These are phyloP conservation scores for Platichthys flesus DNA, from an alignment of 2,113 vertebrate genomes.

Conservation along the genomic window DNA sequence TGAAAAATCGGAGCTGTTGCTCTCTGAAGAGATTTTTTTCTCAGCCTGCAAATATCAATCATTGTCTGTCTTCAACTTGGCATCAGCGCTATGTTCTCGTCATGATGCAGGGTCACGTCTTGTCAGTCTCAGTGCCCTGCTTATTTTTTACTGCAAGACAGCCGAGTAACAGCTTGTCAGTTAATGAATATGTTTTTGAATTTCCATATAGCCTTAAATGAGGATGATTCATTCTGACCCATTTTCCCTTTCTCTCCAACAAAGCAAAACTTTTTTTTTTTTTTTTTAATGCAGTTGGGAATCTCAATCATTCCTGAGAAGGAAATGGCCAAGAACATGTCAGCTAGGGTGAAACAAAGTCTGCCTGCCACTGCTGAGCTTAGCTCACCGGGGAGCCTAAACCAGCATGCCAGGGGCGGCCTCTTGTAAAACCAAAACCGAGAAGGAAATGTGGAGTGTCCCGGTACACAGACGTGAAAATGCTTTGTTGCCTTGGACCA, in stretches of 20 bases:
- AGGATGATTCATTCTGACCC: slow-evolving; percentile 49
- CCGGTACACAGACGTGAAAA: slow-evolving; percentile 27
- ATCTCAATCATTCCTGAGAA: slow-evolving; percentile 64
- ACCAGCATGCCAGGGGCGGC: slow-evolving; percentile 41
- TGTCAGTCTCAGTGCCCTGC: not conserved
- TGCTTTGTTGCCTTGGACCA: slow-evolving; percentile 41
- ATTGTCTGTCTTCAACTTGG: not conserved
- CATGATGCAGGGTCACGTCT: not conserved
- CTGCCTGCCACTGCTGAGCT: slow-evolving; percentile 37
- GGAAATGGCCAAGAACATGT: slow-evolving; percentile 52
- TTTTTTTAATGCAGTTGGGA: slow-evolving; percentile 55
- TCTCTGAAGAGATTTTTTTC: not conserved
- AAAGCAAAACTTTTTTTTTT: slow-evolving; percentile 46
- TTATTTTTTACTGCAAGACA: not conserved
- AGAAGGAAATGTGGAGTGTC: slow-evolving; percentile 37
- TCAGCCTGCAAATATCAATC: slow-evolving; percentile 1
- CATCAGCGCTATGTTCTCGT: not conserved
- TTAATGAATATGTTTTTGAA: not conserved
- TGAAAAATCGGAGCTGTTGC: not conserved
- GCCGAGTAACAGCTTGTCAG: not conserved
- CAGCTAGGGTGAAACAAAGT: slow-evolving; percentile 54
- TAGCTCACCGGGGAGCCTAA: slow-evolving; percentile 49
- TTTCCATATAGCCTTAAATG: slow-evolving; percentile 44
- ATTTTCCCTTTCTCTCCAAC: slow-evolving; percentile 19
- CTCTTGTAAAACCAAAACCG: slow-evolving; percentile 28